Evolutionary conservation across 2,797 vertebrate species (phyloP), one percentile per base, ranked within the genome.

Genomic region (Spinus pinus): DNA sequence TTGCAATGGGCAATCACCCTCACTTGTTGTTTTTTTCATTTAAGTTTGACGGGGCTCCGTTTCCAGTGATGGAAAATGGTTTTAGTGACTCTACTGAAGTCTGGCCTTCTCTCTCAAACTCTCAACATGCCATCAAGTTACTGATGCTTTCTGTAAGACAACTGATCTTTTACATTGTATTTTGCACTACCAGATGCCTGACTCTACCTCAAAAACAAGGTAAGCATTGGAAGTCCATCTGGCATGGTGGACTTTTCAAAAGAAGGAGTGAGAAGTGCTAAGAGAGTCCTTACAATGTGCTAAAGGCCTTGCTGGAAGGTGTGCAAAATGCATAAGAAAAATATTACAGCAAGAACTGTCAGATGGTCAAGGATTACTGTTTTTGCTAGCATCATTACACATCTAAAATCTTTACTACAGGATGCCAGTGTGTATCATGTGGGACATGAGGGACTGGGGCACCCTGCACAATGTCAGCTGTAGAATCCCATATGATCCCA

Each of bases 231-330:
- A 91, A 81, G 56, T 35, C 87, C 77, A 75, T 86, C 66, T 94
- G 85, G 89, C 25, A 61, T 4, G 30, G 47, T 33, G 56, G 35
- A 91, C 42, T 92, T 88, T 72, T 88, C 30, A 86, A 89, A 88
- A 61, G 57, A 86, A 87, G 50, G 41, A 91, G 42, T 33, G 41
- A 75, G 79, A 47, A 67, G 77, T 86, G 80, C 66, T 88, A 91
- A 86, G 78, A 85, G 53, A 86, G 67, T 44, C 64, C 77, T 95
- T 62, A 77, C 15, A 73, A 90, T 28, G 88, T 85, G 80, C 60
- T 94, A 93, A 93, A 95, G 6, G 31, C 46, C 60, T 77, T 82
- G 30, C 66, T 84, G 62, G 73, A 94, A 94, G n/a, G 80, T 72
- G 49, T 84, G 70, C 42, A 54, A 58, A 87, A 86, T 47, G 50